Evolutionary conservation across 1,140 invertebrate species (phyloP).

Genomic region (Protaetia brevitarsis): DNA sequence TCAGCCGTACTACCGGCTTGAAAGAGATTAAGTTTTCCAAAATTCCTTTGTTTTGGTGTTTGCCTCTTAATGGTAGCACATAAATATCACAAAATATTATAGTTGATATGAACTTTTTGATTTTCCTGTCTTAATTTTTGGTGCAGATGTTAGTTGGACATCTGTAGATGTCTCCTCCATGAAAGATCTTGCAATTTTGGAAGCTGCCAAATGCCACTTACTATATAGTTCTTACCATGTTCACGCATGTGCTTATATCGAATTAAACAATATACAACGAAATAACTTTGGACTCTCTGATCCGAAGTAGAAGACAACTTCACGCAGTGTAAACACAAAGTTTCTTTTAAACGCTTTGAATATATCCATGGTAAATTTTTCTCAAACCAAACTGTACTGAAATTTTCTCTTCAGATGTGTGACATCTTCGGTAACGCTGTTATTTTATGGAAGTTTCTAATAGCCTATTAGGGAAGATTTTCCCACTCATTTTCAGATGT

Average conservation of each 20-base stretch:
- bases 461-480: too few relatives aligned
- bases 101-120: background rate
- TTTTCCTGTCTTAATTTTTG: background rate
- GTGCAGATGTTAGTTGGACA: background rate
- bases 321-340: too few relatives aligned
- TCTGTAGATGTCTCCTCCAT: background rate
- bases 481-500: too few relatives aligned
- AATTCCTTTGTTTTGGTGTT: conserved; percentile 3
- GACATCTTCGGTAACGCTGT: background rate
- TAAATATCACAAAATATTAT: conserved; percentile 16
- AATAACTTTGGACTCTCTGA: background rate
- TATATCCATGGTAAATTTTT: conserved; percentile 16
- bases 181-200: background rate
- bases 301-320: background rate
- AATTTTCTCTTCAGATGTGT: conserved; percentile 5
- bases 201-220: background rate
- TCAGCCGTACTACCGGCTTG: too few relatives aligned
- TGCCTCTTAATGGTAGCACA: conserved; percentile 13
- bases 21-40: background rate
- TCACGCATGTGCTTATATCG: background rate
- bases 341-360: background rate
- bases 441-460: background rate
- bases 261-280: background rate
- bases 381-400: too few relatives aligned
- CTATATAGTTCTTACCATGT: background rate